Evolutionary conservation across 53 echinoderm and acorn worm genomes (phyloP), one percentile per base, ranked within the genome.

Genomic region (Holothuria leucospilota): DNA sequence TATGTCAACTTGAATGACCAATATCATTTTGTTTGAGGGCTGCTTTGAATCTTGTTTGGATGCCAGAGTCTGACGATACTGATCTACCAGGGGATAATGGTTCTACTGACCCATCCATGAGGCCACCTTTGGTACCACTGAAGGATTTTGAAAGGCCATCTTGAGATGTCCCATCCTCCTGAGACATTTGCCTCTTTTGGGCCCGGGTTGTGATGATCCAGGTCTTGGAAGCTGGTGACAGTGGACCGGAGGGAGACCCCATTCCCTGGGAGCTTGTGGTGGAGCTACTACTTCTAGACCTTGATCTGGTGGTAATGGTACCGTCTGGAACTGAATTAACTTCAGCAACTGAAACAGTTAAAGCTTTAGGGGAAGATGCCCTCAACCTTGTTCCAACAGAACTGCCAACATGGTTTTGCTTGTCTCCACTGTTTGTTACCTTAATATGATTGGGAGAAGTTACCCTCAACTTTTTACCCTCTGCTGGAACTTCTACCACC

Each of bases 241-340:
- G 20, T 14, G 60, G 81, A 24, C 62, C 60, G 7, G 60, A 8
- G 20, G 81, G 81, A 38, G 59, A 16, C 14, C 80, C 59, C 29
- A 61, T 13, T 29, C 77, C 51, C 13, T 80, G 80, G 49, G 65
- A 25, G 29, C 89, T 93, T 18, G 62, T 63, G 21, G 80, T 69
- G 29, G 93, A 93, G 73, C 80, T 80, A 61, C 93, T 93, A 63
- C 84, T 90, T 26, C 93, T 73, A 6, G 93, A 93, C 21, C 93
- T 89, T 38, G 83, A 38, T 82, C 91, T 91, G 27, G 91, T 83
- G 29, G 84, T 49, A 13, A 64, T 41, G 42, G 84, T 5, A 12
- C 84, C 84, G 0, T 21, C 67, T 59, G 26, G 38, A 28, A 14
- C 59, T 51, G 68, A n/a, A n/a, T 46, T 39, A 8, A 5, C 40